phyloP scores from a whole-genome alignment of 2,888 invertebrate species.

The Leuctra nigra region DNA sequence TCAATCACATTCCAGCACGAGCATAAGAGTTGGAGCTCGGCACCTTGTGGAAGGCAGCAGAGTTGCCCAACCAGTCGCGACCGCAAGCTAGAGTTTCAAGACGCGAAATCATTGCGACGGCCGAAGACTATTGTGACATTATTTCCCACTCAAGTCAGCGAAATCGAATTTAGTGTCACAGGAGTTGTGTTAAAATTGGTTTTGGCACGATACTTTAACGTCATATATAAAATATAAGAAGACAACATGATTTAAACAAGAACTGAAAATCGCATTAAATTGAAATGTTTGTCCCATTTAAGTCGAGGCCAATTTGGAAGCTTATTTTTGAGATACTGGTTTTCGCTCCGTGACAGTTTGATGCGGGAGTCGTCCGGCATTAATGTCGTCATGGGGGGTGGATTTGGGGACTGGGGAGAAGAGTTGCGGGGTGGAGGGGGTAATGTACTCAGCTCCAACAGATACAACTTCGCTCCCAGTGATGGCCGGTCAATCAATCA shows the following conservation, averaged over 20 bases:
- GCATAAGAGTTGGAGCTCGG: too few species aligned
- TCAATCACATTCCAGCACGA: too few species aligned
- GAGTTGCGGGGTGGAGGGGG: background rate
- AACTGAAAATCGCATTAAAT: constrained; percentile 1
- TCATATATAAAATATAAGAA: background rate
- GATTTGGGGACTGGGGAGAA: background rate
- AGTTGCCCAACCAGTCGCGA: too few species aligned
- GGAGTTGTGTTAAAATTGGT: background rate
- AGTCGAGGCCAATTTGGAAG: background rate
- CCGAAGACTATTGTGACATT: too few species aligned
- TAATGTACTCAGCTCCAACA: background rate
- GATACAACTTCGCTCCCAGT: background rate
- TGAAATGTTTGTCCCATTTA: background rate
- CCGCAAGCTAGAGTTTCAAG: too few species aligned
- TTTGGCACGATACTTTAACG: constrained; percentile 3
- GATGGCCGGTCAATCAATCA: constrained; percentile 1
- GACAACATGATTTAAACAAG: background rate
- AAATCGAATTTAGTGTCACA: background rate
- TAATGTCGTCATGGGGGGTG: background rate
- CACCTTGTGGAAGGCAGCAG: too few species aligned
- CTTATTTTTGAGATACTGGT: constrained; percentile 1
- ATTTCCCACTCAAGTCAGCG: too few species aligned
- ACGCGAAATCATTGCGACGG: too few species aligned
- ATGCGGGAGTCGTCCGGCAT: background rate
- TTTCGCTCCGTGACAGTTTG: background rate